Evolutionary conservation across 2,113 vertebrate species (phyloP).

Genomic region (Ammodytes dubius): DNA sequence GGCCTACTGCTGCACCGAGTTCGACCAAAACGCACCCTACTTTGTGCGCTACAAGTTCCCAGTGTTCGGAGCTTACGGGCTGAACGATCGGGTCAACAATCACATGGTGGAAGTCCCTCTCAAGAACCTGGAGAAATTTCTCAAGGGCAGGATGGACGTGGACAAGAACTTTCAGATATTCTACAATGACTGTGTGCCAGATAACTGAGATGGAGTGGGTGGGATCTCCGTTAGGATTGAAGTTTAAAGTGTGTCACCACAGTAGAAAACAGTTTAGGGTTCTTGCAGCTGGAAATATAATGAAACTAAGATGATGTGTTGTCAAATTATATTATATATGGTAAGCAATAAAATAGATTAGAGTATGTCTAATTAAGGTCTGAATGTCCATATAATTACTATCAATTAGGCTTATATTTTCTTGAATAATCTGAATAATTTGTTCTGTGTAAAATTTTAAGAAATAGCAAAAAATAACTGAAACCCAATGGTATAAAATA

Average conservation of each 20-base stretch:
- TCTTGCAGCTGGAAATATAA: not conserved
- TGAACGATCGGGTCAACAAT: conserved; percentile 79
- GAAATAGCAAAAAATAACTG: not conserved
- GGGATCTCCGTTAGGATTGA: not conserved
- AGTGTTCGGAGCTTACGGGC: conserved; percentile 74
- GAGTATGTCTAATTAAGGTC: conserved; percentile 10
- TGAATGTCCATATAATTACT: not conserved
- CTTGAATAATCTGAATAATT: not conserved
- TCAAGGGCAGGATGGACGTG: conserved; percentile 79
- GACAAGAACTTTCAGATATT: conserved; percentile 85
- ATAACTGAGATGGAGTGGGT: conserved; percentile 49
- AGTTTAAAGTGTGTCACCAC: not conserved
- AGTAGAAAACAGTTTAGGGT: not conserved
- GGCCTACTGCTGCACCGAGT: conserved; percentile 79
- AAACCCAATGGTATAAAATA: not conserved
- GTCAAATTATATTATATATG: not conserved
- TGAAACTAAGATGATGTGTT: not conserved
- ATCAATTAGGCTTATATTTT: not conserved
- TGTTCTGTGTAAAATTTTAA: not conserved
- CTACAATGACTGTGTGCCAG: conserved; percentile 80
- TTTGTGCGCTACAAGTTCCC: conserved; percentile 82
- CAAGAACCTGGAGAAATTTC: conserved; percentile 81
- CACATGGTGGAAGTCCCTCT: conserved; percentile 80
- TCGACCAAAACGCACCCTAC: conserved; percentile 81
- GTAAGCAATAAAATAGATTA: conserved; percentile 21